A percentile compares a stretch with the other conserved stretches of the same genome.
Conservation (phyloP, 2,888 invertebrate species). For the Pimpla rufipes region DNA sequence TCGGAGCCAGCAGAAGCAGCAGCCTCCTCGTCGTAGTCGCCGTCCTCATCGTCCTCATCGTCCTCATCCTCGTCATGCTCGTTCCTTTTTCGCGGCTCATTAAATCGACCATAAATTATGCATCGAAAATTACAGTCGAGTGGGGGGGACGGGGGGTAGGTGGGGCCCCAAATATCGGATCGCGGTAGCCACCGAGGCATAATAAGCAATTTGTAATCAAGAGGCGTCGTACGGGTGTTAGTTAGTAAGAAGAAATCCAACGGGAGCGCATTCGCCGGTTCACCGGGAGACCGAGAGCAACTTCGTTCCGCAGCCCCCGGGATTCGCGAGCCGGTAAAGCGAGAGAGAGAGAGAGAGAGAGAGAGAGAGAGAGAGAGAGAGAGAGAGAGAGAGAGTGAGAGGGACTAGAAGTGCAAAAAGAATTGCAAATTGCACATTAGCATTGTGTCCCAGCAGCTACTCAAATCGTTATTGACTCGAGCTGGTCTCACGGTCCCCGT, state of each 20-base stretch:
- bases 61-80: constrained; percentile 72
- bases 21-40: constrained; percentile 60
- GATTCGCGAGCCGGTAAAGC: constrained; percentile 67
- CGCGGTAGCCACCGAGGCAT: constrained; percentile 75
- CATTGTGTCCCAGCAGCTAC: constrained; percentile 79
- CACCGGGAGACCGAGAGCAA: constrained; percentile 44
- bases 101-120: constrained; percentile 85
- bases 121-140: constrained; percentile 84
- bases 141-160: constrained; percentile 20
- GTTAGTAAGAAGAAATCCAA: constrained; percentile 81
- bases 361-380: constrained; percentile 32
- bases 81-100: constrained; percentile 85
- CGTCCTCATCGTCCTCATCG: constrained; percentile 67
- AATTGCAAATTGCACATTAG: constrained; percentile 83
- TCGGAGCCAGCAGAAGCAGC: constrained; percentile 69
- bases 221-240: constrained; percentile 83
- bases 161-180: constrained; percentile 65
- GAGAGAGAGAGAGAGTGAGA: constrained; percentile 32
- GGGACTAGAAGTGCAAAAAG: constrained; percentile 76
- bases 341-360: constrained; percentile 32
- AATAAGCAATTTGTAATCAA: constrained; percentile 85
- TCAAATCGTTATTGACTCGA: constrained; percentile 80
- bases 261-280: constrained; percentile 62
- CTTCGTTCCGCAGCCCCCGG: constrained; percentile 64
- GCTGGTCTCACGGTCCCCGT: constrained; percentile 62